A percentile compares a stretch with the other conserved stretches of the same genome.
Evolutionary conservation across 2,113 vertebrate species (phyloP).

Genomic region (Corydoras maculifer): DNA sequence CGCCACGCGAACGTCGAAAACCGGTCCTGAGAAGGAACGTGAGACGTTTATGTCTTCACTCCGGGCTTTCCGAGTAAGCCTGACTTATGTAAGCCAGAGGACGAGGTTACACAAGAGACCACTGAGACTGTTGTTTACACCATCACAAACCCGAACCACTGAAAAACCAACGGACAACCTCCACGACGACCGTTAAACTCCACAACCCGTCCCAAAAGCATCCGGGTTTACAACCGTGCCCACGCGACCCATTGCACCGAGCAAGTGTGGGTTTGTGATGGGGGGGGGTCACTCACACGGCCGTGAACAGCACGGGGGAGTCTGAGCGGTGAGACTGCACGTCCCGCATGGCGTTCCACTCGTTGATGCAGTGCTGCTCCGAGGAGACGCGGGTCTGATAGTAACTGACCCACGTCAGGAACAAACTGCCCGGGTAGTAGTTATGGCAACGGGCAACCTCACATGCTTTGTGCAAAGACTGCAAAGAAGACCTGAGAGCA

Average conservation of each 20-base stretch:
- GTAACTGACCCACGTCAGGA: constrained; percentile 97
- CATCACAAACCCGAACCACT: too few relatives aligned
- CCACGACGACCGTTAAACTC: too few relatives aligned
- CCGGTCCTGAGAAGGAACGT: not conserved
- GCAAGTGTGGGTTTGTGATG: not conserved
- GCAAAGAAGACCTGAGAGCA: constrained; percentile 82
- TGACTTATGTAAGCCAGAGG: not conserved
- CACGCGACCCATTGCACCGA: too few relatives aligned
- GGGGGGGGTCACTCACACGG: constrained; percentile 76
- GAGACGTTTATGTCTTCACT: not conserved
- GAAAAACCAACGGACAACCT: too few relatives aligned
- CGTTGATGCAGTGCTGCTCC: constrained; percentile 86
- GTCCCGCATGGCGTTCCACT: constrained; percentile 98
- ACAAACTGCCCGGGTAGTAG: constrained; percentile 94
- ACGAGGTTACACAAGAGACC: too few relatives aligned
- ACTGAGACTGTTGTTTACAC: too few relatives aligned
- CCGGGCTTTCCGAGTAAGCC: not conserved
- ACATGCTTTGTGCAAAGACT: constrained; percentile 94
- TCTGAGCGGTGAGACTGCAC: constrained; percentile 92
- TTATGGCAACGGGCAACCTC: constrained; percentile 92
- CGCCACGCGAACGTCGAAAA: constrained; percentile 3
- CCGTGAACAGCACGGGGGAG: constrained; percentile 88
- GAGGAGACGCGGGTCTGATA: constrained; percentile 94
- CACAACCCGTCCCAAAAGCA: too few relatives aligned
- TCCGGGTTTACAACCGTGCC: too few relatives aligned